Conservation (phyloP, 2,797 vertebrate species). For the Microhierax caerulescens region DNA sequence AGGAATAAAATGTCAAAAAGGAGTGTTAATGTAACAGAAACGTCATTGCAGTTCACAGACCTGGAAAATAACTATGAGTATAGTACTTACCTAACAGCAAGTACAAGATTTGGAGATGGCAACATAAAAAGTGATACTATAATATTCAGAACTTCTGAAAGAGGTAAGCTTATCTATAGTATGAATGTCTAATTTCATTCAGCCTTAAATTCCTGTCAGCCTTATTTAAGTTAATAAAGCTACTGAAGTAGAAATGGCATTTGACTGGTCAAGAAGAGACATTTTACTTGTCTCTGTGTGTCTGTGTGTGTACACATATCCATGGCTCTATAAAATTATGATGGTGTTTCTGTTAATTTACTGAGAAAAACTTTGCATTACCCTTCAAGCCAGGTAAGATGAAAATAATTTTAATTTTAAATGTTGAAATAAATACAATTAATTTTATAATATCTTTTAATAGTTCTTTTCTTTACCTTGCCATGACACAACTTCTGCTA, state of each 20-base stretch:
- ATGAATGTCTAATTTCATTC: neutral
- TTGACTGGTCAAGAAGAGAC: neutral
- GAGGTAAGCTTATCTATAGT: conserved; percentile 77
- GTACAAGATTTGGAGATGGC: conserved; percentile 90
- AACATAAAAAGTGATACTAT: conserved; percentile 80
- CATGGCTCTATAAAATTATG: neutral
- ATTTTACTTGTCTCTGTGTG: neutral
- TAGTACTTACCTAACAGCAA: conserved; percentile 87
- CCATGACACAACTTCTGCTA: neutral
- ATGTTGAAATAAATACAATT: neutral
- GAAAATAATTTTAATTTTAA: neutral
- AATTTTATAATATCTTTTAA: neutral
- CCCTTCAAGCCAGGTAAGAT: neutral
- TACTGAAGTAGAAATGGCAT: neutral
- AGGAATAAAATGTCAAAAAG: conserved; percentile 86
- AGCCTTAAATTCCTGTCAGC: neutral
- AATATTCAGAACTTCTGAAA: conserved; percentile 83
- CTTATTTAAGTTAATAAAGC: neutral
- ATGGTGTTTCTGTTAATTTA: neutral
- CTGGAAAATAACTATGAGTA: conserved; percentile 86
- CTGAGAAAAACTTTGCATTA: neutral
- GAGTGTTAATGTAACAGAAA: conserved; percentile 83
- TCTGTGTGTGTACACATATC: neutral
- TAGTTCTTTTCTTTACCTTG: neutral
- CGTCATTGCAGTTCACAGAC: conserved; percentile 81